These are phyloP conservation scores for Apocrypta bakeri DNA, from an alignment of 1,140 invertebrate species.

Conservation along the genomic window DNA sequence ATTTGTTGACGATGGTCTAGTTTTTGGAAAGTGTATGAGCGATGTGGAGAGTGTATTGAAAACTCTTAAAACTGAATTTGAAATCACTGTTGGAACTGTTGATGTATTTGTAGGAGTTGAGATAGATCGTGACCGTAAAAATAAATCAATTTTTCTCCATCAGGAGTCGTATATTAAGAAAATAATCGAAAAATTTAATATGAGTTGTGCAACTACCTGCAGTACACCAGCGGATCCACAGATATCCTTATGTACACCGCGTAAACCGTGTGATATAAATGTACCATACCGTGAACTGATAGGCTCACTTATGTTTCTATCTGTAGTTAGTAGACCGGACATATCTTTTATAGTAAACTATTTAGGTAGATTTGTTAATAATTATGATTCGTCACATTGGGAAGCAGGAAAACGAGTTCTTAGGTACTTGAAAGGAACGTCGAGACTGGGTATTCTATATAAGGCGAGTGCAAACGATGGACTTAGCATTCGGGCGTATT, in stretches of 20 bases:
- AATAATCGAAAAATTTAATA: conserved; percentile 50
- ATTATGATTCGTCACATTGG: conserved; percentile 58
- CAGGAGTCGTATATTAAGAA: conserved; percentile 47
- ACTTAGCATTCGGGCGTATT: background rate
- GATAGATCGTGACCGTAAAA: conserved; percentile 54
- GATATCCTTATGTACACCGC: background rate
- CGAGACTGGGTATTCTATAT: background rate
- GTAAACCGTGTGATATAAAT: background rate
- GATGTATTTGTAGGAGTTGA: conserved; percentile 58
- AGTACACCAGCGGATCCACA: conserved; percentile 49
- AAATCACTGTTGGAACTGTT: conserved; percentile 52
- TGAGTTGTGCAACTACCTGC: conserved; percentile 43
- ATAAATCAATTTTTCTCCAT: conserved; percentile 51
- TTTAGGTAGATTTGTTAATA: conserved; percentile 59
- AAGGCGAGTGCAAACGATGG: background rate
- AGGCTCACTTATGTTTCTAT: conserved; percentile 66
- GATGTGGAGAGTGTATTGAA: conserved; percentile 48
- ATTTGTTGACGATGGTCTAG: conserved; percentile 53
- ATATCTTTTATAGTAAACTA: conserved; percentile 64
- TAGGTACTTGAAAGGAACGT: conserved; percentile 66
- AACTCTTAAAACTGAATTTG: conserved; percentile 55
- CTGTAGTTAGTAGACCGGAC: conserved; percentile 65
- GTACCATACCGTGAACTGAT: conserved; percentile 61
- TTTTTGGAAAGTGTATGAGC: conserved; percentile 46
- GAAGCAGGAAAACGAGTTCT: conserved; percentile 65